Evolutionary conservation across 2,797 vertebrate species (phyloP).

Genomic region (Lutjanus argentimaculatus): DNA sequence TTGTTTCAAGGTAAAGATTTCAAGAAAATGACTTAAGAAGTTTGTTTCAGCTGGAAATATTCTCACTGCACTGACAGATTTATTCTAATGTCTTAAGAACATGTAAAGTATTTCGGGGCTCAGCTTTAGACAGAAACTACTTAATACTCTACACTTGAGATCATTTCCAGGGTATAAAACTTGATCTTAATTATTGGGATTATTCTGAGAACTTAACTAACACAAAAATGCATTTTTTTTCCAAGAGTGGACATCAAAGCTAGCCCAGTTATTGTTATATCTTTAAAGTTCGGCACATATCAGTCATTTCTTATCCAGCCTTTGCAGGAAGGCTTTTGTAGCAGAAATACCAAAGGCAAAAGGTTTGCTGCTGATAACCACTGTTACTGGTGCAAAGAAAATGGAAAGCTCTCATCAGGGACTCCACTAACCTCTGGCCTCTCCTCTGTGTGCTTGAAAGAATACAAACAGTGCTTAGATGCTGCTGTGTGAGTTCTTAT

Average conservation of each 20-base stretch:
- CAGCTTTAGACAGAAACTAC: not conserved
- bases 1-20: too few relatives aligned
- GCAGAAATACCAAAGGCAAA: slow-evolving; percentile 19
- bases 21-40: too few relatives aligned
- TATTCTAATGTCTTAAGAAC: not conserved
- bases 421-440: slow-evolving; percentile 16
- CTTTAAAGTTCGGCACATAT: not conserved
- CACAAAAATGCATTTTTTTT: not conserved
- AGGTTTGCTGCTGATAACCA: slow-evolving; percentile 16
- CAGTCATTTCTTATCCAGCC: not conserved
- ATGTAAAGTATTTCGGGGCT: too few relatives aligned
- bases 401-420: slow-evolving; percentile 17
- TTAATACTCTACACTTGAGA: not conserved
- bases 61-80: not conserved
- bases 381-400: not conserved
- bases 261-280: not conserved
- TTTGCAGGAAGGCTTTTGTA: not conserved
- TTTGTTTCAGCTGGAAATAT: not conserved
- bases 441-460: slow-evolving; percentile 3
- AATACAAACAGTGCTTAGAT: slow-evolving; percentile 7
- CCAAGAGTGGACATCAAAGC: not conserved
- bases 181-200: not conserved
- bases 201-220: not conserved
- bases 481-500: slow-evolving; percentile 7
- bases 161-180: not conserved